These are phyloP conservation scores for Drosophila sturtevanti DNA, from an alignment of 1,140 invertebrate genomes.

Conservation along the genomic window DNA sequence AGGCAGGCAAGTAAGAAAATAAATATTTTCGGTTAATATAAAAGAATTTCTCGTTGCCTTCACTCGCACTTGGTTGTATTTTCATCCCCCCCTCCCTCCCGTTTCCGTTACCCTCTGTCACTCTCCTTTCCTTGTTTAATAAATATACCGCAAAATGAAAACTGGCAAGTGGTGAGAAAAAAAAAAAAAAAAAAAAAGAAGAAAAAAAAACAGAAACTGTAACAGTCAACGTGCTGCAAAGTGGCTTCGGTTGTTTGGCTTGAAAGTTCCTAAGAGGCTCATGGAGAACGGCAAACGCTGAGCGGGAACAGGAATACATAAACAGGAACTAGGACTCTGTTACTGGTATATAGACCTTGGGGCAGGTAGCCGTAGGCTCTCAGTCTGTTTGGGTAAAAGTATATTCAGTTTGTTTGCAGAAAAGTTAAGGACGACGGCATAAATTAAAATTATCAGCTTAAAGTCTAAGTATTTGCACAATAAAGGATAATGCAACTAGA, in stretches of 20 bases:
- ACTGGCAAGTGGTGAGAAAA: constrained; percentile 49
- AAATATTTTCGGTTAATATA: constrained; percentile 79
- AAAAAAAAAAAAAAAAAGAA: constrained; percentile 40
- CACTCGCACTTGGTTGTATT: constrained; percentile 10
- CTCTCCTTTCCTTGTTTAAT: constrained; percentile 56
- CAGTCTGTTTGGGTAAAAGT: constrained; percentile 45
- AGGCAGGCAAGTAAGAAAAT: constrained; percentile 53
- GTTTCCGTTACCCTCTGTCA: constrained; percentile 17
- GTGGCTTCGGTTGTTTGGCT: constrained; percentile 64
- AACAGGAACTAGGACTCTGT: no score
- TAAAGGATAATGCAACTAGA: background rate
- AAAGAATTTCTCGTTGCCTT: constrained; percentile 44
- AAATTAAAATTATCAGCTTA: constrained; percentile 44
- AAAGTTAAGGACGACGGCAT: constrained; percentile 37
- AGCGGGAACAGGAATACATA: background rate
- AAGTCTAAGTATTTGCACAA: constrained; percentile 5
- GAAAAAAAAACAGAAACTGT: constrained; percentile 52
- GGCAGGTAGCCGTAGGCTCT: constrained; percentile 36
- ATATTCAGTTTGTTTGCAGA: constrained; percentile 49
- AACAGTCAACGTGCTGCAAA: constrained; percentile 71
- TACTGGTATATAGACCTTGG: background rate
- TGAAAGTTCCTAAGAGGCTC: constrained; percentile 63
- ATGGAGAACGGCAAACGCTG: constrained; percentile 30
- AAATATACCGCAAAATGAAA: constrained; percentile 70
- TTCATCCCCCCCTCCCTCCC: background rate